phyloP scores from a whole-genome alignment of 2,113 vertebrate species.

The Pseudonaja textilis region DNA sequence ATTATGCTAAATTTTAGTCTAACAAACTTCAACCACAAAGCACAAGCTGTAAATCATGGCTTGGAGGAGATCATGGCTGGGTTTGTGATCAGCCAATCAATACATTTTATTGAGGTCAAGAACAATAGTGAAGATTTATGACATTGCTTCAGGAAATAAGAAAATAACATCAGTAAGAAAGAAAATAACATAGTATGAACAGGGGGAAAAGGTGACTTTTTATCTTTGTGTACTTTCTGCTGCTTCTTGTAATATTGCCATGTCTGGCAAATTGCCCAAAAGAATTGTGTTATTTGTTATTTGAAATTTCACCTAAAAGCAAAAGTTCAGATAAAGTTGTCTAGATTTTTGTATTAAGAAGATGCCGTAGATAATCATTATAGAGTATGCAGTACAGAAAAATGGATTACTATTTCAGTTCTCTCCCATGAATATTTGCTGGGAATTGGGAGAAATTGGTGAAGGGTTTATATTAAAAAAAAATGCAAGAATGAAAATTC shows the following conservation, averaged over 20 bases:
- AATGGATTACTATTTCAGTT: background rate
- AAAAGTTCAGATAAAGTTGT: background rate
- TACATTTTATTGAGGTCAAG: background rate
- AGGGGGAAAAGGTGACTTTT: background rate
- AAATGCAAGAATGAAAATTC: background rate
- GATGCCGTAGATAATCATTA: background rate
- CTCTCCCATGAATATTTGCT: background rate
- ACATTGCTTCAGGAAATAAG: background rate
- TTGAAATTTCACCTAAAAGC: background rate
- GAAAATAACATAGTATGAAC: background rate
- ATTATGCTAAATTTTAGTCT: background rate
- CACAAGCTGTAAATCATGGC: background rate
- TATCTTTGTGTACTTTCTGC: background rate
- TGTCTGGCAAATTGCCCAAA: background rate
- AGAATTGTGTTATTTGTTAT: background rate
- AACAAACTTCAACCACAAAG: background rate
- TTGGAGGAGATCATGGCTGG: background rate
- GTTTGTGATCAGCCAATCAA: background rate
- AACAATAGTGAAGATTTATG: background rate
- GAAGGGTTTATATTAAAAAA: background rate
- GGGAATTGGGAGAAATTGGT: background rate
- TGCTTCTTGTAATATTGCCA: background rate
- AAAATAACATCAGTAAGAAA: background rate
- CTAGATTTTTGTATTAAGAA: background rate
- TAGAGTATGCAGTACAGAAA: background rate